Evolutionary conservation across 2,113 vertebrate species (phyloP).

Genomic region (Ammodytes dubius): DNA sequence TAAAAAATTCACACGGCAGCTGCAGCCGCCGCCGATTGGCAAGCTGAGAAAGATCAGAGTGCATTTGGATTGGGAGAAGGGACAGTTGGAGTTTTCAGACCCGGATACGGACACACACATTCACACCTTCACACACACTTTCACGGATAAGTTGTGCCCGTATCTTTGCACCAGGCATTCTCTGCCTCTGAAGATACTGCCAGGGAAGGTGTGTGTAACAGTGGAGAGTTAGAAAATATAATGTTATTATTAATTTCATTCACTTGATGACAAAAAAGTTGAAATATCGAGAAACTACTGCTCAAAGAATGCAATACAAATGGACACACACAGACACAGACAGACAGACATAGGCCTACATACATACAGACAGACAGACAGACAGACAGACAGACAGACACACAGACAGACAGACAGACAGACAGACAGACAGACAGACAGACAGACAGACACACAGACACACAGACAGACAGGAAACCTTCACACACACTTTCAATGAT

Average conservation of each 20-base stretch:
- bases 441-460: no score
- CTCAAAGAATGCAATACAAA: no score
- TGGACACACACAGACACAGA: no score
- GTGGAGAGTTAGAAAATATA: background rate
- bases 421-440: no score
- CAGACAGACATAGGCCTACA: no score
- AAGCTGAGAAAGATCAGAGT: constrained; percentile 25
- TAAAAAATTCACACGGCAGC: constrained; percentile 3
- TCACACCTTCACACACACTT: constrained; percentile 42
- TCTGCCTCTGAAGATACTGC: constrained; percentile 21
- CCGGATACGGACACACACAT: constrained; percentile 8
- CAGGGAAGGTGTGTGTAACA: constrained; percentile 3
- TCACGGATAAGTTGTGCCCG: constrained; percentile 24
- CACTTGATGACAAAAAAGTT: background rate
- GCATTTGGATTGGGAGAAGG: constrained; percentile 31
- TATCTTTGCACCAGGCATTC: constrained; percentile 33
- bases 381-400: no score
- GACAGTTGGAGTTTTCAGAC: background rate
- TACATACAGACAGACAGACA: no score
- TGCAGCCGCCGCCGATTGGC: background rate
- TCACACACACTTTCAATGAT: no score
- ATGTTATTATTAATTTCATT: no score
- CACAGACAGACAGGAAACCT: no score
- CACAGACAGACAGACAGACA: no score
- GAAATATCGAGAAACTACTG: no score